phyloP scores from a whole-genome alignment of 2,888 invertebrate species.

The Polymixis lichenea region DNA sequence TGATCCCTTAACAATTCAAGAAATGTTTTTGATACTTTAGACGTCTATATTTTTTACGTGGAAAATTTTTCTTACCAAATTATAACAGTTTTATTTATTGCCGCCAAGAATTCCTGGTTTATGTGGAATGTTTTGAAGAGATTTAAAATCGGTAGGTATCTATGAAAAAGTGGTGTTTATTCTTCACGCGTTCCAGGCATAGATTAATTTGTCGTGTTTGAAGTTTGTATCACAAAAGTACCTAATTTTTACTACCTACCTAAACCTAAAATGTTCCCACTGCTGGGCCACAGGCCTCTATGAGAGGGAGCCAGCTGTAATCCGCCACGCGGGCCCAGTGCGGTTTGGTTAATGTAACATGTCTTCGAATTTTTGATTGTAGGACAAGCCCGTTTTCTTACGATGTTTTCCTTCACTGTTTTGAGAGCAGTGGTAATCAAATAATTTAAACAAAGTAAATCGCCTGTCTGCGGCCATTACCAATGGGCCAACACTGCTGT shows the following conservation, averaged over 20 bases:
- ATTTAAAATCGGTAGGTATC: neutral
- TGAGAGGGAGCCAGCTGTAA: too few relatives aligned
- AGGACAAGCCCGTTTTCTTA: too few relatives aligned
- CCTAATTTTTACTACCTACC: neutral
- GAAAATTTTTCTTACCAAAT: constrained; percentile 25
- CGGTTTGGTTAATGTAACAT: too few relatives aligned
- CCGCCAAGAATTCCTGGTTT: neutral
- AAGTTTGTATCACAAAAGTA: constrained; percentile 1
- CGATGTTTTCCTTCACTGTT: too few relatives aligned
- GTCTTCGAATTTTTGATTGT: too few relatives aligned
- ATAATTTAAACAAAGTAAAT: too few relatives aligned
- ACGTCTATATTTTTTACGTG: constrained; percentile 9
- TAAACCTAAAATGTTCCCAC: neutral
- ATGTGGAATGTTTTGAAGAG: constrained; percentile 3
- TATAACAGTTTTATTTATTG: constrained; percentile 37
- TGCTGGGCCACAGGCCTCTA: too few relatives aligned
- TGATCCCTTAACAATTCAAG: constrained; percentile 8
- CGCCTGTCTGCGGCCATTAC: too few relatives aligned
- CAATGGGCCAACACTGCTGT: too few relatives aligned
- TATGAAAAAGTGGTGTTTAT: constrained; percentile 19
- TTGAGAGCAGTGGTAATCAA: too few relatives aligned
- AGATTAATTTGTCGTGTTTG: constrained; percentile 11
- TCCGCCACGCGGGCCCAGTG: too few relatives aligned
- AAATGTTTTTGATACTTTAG: constrained; percentile 1
- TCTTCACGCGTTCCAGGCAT: constrained; percentile 5